phyloP scores from a whole-genome alignment of 1,140 invertebrate species.

The Dinoponera quadriceps region DNA sequence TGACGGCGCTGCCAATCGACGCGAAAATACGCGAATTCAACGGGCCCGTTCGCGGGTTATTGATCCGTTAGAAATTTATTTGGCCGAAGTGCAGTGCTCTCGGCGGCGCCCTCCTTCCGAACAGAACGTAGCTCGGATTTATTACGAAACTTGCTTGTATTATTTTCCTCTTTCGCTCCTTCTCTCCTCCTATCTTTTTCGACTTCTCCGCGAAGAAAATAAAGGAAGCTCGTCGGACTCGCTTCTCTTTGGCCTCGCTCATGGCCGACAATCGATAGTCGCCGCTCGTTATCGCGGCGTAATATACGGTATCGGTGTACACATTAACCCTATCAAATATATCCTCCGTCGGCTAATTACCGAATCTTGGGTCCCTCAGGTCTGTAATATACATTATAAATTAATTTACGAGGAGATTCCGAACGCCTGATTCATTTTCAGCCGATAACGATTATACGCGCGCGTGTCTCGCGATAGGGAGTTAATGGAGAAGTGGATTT shows the following conservation, averaged over 20 bases:
- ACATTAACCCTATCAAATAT: not conserved
- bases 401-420: too few species aligned
- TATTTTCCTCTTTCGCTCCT: slow-evolving; percentile 49
- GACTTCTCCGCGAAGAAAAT: slow-evolving; percentile 21
- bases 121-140: slow-evolving; percentile 57
- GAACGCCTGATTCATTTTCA: too few species aligned
- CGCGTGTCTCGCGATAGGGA: too few species aligned
- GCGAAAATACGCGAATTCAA: slow-evolving; percentile 39
- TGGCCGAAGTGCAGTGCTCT: slow-evolving; percentile 19
- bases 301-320: not conserved
- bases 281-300: slow-evolving; percentile 56
- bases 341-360: not conserved
- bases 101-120: slow-evolving; percentile 24
- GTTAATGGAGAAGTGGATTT: too few species aligned
- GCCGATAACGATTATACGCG: too few species aligned
- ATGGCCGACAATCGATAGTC: slow-evolving; percentile 46
- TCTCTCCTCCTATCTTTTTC: not conserved
- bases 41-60: slow-evolving; percentile 4
- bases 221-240: not conserved
- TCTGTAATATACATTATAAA: not conserved
- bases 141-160: slow-evolving; percentile 71
- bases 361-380: not conserved
- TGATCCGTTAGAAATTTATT: slow-evolving; percentile 61
- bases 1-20: slow-evolving; percentile 14
- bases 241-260: slow-evolving; percentile 46